A percentile compares a stretch with the other conserved stretches of the same genome.
Conservation (phyloP, 2,888 invertebrate genomes). For the Congeria kusceri region DNA sequence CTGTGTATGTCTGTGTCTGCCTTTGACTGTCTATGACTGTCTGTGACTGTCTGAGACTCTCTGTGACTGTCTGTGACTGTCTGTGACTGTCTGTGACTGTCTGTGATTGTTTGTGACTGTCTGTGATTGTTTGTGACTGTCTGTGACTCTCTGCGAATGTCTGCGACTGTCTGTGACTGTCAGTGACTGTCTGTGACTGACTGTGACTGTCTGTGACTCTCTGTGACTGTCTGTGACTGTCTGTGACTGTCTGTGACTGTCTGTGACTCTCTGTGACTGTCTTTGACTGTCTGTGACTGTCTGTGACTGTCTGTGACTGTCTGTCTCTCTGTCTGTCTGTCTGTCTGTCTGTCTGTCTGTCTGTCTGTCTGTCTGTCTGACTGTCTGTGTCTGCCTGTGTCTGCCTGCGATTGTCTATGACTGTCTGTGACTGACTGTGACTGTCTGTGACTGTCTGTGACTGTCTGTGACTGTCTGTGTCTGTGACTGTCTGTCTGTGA, state of each 20-base stretch:
- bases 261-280: conserved; percentile 13
- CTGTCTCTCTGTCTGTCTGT: conserved; percentile 24
- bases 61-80: no score
- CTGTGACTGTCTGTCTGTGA: conserved; percentile 13
- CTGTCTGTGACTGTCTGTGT: conserved; percentile 23
- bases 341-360: conserved; percentile 23
- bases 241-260: neutral
- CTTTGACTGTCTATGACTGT: no score
- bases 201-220: no score
- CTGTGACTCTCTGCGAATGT: no score
- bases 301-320: conserved; percentile 16
- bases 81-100: no score
- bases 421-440: conserved; percentile 9
- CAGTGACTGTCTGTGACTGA: no score
- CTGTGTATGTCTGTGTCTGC: neutral
- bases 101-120: no score
- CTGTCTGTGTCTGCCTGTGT: conserved; percentile 13
- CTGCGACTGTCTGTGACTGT: no score
- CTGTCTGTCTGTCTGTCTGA: conserved; percentile 23
- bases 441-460: conserved; percentile 25
- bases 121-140: no score
- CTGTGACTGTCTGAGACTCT: no score
- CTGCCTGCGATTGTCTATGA: conserved; percentile 10
- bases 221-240: neutral
- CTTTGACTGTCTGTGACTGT: conserved; percentile 14